Evolutionary conservation across 2,797 vertebrate species (phyloP).

Genomic region (Platalea minor): DNA sequence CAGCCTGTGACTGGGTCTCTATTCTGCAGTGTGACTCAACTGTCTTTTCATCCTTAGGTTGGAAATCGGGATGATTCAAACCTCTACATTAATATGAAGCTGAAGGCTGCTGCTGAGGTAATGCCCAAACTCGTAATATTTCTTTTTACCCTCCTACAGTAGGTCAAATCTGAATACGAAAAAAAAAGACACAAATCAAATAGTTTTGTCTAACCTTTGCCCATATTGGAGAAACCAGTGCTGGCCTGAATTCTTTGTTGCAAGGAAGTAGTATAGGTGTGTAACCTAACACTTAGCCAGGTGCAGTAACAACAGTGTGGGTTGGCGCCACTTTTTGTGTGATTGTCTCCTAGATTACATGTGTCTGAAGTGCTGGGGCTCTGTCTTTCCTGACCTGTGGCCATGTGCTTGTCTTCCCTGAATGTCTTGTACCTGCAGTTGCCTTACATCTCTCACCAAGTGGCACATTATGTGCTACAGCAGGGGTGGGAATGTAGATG

Average conservation of each 20-base stretch:
- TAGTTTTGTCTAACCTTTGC: neutral
- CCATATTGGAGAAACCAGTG: neutral
- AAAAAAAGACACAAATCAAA: neutral
- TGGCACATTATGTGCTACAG: neutral
- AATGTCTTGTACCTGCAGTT: neutral
- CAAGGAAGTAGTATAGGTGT: neutral
- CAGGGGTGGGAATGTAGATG: neutral
- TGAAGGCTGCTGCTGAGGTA: constrained; percentile 96
- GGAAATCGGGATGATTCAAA: constrained; percentile 96
- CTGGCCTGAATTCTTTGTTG: neutral
- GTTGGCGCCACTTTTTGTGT: neutral
- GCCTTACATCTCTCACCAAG: neutral
- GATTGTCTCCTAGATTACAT: neutral
- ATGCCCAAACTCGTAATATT: neutral
- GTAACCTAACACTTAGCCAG: neutral
- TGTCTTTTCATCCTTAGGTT: constrained; percentile 79
- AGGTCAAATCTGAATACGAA: neutral
- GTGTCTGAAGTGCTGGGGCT: neutral
- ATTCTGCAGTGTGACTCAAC: neutral
- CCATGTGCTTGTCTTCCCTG: neutral
- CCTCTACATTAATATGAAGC: constrained; percentile 95
- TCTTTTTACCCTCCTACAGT: neutral
- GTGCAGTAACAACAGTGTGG: neutral
- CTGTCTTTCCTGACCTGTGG: neutral
- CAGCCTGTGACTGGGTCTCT: neutral